phyloP scores from a whole-genome alignment of 2,888 invertebrate species.

The Ecliptopera silaceata region DNA sequence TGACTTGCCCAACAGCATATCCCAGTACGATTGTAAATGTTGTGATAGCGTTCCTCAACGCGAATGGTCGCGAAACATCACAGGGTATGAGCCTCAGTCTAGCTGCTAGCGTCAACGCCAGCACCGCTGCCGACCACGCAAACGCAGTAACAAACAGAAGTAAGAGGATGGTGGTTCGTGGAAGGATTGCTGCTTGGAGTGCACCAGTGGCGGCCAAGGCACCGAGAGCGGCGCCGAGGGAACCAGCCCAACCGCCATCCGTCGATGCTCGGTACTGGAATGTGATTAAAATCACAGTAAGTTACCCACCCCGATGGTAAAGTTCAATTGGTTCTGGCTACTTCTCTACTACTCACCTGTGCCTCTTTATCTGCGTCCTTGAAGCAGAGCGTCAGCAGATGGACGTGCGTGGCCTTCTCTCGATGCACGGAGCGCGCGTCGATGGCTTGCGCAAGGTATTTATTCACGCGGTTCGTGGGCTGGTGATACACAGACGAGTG shows the following conservation, averaged over 20 bases:
- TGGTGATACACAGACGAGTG: conserved; percentile 94
- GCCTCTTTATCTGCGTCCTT: conserved; percentile 93
- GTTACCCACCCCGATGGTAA: background rate
- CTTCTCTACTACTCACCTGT: conserved; percentile 76
- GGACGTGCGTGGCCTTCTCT: conserved; percentile 94
- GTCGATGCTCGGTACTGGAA: conserved; percentile 92
- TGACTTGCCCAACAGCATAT: conserved; percentile 95
- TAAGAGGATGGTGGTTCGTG: conserved; percentile 92
- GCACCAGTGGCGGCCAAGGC: conserved; percentile 90
- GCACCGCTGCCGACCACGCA: conserved; percentile 93
- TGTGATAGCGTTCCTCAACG: conserved; percentile 92
- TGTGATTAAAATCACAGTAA: conserved; percentile 1
- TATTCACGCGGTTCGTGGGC: conserved; percentile 95
- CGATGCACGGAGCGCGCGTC: conserved; percentile 95
- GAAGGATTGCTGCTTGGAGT: conserved; percentile 89
- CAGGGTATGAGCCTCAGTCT: conserved; percentile 92
- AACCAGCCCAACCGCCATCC: conserved; percentile 93
- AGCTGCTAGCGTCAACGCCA: conserved; percentile 92
- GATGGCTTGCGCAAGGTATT: conserved; percentile 95
- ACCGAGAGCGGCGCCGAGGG: conserved; percentile 89
- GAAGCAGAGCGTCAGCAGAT: conserved; percentile 92
- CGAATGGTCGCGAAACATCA: conserved; percentile 93
- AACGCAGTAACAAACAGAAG: conserved; percentile 94
- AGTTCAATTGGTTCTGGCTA: background rate
- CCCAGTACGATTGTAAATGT: conserved; percentile 93